phyloP scores from a whole-genome alignment of 2,113 vertebrate genomes.

The Spilogale gracilis region DNA sequence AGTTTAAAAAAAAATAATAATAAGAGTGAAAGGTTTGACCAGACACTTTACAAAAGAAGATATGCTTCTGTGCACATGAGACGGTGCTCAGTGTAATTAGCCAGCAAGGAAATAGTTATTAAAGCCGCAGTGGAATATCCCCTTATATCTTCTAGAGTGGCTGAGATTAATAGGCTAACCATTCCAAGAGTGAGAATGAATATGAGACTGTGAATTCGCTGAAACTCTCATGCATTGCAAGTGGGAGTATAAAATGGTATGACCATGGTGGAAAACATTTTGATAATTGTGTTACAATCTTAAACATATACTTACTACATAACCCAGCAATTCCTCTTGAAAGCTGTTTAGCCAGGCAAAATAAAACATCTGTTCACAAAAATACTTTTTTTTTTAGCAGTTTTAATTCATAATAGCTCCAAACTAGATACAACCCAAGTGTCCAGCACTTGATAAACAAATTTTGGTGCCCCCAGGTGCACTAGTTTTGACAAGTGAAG shows the following conservation, averaged over 20 bases:
- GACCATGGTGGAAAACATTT: not conserved
- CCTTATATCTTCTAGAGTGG: not conserved
- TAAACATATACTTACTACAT: constrained; percentile 1
- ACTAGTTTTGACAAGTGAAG: not conserved
- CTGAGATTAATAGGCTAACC: constrained; percentile 13
- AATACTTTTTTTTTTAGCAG: not conserved
- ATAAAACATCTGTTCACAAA: constrained; percentile 39
- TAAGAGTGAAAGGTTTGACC: not conserved
- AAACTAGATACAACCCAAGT: not conserved
- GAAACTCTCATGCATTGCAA: not conserved
- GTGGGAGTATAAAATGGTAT: not conserved
- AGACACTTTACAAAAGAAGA: not conserved
- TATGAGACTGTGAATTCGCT: not conserved
- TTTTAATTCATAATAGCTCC: constrained; percentile 18
- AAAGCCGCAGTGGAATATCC: not conserved
- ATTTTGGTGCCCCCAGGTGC: not conserved
- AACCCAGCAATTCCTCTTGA: not conserved
- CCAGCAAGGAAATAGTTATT: constrained; percentile 2
- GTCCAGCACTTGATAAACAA: constrained; percentile 17
- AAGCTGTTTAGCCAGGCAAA: not conserved
- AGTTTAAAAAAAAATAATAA: not conserved
- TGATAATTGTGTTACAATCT: constrained; percentile 7
- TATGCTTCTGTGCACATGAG: not conserved
- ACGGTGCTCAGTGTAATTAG: not conserved
- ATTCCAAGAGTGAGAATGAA: not conserved